These are phyloP conservation scores for Gastrophryne carolinensis DNA, from an alignment of 2,797 vertebrate species.

Conservation along the genomic window DNA sequence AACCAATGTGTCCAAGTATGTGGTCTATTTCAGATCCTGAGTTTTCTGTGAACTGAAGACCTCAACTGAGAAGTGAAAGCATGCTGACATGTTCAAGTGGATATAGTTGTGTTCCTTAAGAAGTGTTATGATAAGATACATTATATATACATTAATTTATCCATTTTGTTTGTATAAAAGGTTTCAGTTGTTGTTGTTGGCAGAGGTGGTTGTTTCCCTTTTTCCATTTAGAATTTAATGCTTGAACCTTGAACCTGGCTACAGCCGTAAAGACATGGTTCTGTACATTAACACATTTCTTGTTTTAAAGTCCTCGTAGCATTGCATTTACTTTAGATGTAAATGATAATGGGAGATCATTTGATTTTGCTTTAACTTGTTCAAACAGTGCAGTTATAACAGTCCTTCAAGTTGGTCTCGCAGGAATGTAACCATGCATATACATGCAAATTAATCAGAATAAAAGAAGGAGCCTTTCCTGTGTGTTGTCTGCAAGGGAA, in stretches of 20 bases:
- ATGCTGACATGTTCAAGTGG: not conserved
- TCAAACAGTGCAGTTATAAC: too few species aligned
- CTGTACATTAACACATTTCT: not conserved
- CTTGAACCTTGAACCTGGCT: not conserved
- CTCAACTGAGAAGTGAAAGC: not conserved
- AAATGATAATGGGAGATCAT: too few species aligned
- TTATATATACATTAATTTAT: not conserved
- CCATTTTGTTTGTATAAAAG: not conserved
- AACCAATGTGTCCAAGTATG: not conserved
- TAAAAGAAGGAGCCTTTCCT: too few species aligned
- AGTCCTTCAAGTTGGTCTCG: too few species aligned
- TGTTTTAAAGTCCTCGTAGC: too few species aligned
- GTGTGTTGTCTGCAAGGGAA: too few species aligned
- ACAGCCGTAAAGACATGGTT: not conserved
- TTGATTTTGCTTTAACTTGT: too few species aligned
- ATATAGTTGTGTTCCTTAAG: not conserved
- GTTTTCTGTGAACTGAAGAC: constrained; percentile 24
- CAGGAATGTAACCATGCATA: too few species aligned
- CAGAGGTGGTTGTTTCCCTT: not conserved
- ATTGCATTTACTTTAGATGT: too few species aligned
- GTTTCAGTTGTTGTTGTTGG: constrained; percentile 8
- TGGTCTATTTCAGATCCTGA: constrained; percentile 8
- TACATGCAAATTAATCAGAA: too few species aligned
- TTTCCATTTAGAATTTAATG: not conserved
- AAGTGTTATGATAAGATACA: not conserved